Evolutionary conservation across 2,797 vertebrate genomes (phyloP).

Genomic region (Sebastes dallii): DNA sequence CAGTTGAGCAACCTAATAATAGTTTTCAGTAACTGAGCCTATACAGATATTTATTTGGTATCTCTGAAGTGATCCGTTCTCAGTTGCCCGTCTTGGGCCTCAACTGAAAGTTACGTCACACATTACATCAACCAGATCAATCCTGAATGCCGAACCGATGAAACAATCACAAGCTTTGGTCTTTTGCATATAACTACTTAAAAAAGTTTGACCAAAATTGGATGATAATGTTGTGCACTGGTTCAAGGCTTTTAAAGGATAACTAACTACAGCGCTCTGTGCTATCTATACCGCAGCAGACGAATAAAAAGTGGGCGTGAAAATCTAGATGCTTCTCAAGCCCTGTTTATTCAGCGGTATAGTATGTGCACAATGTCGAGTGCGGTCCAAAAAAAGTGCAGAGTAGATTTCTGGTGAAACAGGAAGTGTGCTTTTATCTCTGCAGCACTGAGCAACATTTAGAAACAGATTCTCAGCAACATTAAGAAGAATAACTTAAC

Average conservation of each 20-base stretch:
- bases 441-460: slow-evolving; percentile 61
- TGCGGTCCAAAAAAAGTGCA: slow-evolving; percentile 55
- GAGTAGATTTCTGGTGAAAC: slow-evolving; percentile 74
- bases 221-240: slow-evolving; percentile 5
- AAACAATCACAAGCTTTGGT: slow-evolving; percentile 30
- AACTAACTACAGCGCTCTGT: not conserved
- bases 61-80: slow-evolving; percentile 25
- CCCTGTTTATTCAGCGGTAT: slow-evolving; percentile 37
- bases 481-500: slow-evolving; percentile 9
- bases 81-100: slow-evolving; percentile 13
- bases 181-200: slow-evolving; percentile 25
- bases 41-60: slow-evolving; percentile 9
- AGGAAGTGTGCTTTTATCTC: slow-evolving; percentile 77
- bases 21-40: not conserved
- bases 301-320: slow-evolving; percentile 22
- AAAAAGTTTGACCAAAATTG: slow-evolving; percentile 37
- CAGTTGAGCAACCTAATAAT: slow-evolving; percentile 17
- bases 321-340: slow-evolving; percentile 38
- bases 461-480: slow-evolving; percentile 48
- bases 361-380: slow-evolving; percentile 39
- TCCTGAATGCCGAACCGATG: slow-evolving; percentile 47
- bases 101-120: slow-evolving; percentile 20
- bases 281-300: not conserved
- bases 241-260: not conserved
- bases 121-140: slow-evolving; percentile 46